phyloP scores from a whole-genome alignment of 2,888 invertebrate genomes.

The Eucriotettix oculatus region DNA sequence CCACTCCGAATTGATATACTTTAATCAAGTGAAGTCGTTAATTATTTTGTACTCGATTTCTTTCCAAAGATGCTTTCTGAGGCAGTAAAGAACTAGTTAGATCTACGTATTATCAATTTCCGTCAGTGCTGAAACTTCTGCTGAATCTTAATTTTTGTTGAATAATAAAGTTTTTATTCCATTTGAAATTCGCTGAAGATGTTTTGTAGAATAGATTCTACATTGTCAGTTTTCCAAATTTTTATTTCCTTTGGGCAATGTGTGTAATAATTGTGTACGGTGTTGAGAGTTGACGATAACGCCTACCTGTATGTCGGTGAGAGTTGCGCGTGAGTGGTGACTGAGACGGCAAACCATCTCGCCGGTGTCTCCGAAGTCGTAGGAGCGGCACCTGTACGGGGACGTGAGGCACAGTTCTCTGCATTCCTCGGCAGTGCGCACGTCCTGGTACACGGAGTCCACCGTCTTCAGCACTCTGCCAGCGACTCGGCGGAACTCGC shows the following conservation, averaged over 20 bases:
- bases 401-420: constrained; percentile 77
- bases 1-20: too few relatives aligned
- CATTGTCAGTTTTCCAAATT: neutral
- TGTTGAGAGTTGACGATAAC: neutral
- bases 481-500: constrained; percentile 79
- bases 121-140: too few relatives aligned
- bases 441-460: constrained; percentile 82
- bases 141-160: too few relatives aligned
- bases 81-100: too few relatives aligned
- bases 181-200: too few relatives aligned
- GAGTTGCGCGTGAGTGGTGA: constrained; percentile 77
- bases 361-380: constrained; percentile 85
- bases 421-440: constrained; percentile 72
- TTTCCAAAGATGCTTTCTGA: too few relatives aligned
- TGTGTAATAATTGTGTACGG: neutral
- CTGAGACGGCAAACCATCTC: constrained; percentile 85
- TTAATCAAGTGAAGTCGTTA: too few relatives aligned
- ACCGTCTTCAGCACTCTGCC: constrained; percentile 86
- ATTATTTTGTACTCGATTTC: too few relatives aligned
- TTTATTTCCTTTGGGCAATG: neutral
- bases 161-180: too few relatives aligned
- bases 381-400: constrained; percentile 82
- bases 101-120: too few relatives aligned
- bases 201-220: too few relatives aligned
- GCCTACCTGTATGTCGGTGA: constrained; percentile 68